phyloP scores from a whole-genome alignment of 1,140 invertebrate genomes.

The Manduca sexta region DNA sequence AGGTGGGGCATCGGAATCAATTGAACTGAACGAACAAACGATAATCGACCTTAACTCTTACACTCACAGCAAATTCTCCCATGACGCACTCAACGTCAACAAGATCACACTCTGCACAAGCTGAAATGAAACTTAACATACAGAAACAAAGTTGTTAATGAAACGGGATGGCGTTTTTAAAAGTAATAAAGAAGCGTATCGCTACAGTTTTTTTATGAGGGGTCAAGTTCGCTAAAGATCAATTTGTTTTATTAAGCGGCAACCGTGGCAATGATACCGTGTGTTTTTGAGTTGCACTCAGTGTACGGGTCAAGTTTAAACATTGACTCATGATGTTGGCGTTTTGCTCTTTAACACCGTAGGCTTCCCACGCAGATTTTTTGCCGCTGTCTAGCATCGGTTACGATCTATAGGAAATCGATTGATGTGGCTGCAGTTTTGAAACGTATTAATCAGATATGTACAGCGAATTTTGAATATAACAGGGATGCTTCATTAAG shows the following conservation, averaged over 20 bases:
- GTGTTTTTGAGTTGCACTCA: neutral
- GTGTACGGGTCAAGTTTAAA: neutral
- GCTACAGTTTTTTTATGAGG: conserved; percentile 21
- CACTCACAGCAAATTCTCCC: neutral
- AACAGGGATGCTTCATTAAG: too few species aligned
- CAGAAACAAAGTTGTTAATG: conserved; percentile 3
- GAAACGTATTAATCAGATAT: too few species aligned
- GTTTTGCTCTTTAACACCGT: too few species aligned
- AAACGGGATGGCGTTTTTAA: conserved; percentile 10
- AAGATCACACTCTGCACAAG: too few species aligned
- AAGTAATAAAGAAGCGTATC: conserved; percentile 21
- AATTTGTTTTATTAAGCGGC: conserved; percentile 34
- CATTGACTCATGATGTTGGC: too few species aligned
- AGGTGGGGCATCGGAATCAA: conserved; percentile 38
- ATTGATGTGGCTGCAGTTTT: too few species aligned
- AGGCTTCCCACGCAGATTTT: too few species aligned
- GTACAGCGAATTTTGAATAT: too few species aligned
- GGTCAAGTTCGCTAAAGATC: conserved; percentile 38
- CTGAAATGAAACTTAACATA: neutral
- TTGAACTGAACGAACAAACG: conserved; percentile 3
- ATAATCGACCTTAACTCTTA: neutral
- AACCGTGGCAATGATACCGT: conserved; percentile 16
- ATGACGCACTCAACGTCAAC: neutral
- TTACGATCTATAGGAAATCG: too few species aligned
- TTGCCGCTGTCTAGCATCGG: too few species aligned